These are phyloP conservation scores for Gisinianus flammeolus DNA, from an alignment of 2,888 invertebrate genomes.

Conservation along the genomic window DNA sequence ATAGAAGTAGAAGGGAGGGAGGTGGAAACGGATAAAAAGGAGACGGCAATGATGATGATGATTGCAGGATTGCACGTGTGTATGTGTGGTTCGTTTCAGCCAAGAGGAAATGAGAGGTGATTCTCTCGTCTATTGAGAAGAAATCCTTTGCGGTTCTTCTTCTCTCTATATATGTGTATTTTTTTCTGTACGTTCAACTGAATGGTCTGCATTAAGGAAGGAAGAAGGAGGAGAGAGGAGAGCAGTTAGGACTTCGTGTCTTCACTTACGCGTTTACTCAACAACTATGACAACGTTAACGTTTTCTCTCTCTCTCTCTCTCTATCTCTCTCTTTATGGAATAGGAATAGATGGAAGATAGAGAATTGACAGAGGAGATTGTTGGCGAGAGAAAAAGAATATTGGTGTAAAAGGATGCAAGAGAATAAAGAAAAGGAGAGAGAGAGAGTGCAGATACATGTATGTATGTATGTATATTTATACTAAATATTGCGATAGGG, in stretches of 20 bases:
- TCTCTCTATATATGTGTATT: neutral
- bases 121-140: slow-evolving; percentile 36
- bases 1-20: neutral
- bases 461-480: neutral
- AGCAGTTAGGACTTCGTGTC: slow-evolving; percentile 10
- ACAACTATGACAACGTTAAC: slow-evolving; percentile 15
- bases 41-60: slow-evolving; percentile 34
- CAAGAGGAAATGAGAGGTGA: slow-evolving; percentile 39
- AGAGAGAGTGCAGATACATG: neutral
- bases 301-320: slow-evolving; percentile 2
- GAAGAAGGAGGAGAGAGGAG: slow-evolving; percentile 14
- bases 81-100: slow-evolving; percentile 19
- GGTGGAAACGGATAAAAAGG: neutral
- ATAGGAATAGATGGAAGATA: neutral
- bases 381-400: neutral
- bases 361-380: slow-evolving; percentile 4
- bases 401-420: neutral
- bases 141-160: slow-evolving; percentile 30
- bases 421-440: neutral
- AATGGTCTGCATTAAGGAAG: slow-evolving; percentile 41
- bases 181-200: slow-evolving; percentile 13
- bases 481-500: neutral
- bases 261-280: neutral
- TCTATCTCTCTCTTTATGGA: neutral
- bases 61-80: slow-evolving; percentile 30